These are phyloP conservation scores for Acrocephalus arundinaceus DNA, from an alignment of 2,113 vertebrate species.

Conservation along the genomic window DNA sequence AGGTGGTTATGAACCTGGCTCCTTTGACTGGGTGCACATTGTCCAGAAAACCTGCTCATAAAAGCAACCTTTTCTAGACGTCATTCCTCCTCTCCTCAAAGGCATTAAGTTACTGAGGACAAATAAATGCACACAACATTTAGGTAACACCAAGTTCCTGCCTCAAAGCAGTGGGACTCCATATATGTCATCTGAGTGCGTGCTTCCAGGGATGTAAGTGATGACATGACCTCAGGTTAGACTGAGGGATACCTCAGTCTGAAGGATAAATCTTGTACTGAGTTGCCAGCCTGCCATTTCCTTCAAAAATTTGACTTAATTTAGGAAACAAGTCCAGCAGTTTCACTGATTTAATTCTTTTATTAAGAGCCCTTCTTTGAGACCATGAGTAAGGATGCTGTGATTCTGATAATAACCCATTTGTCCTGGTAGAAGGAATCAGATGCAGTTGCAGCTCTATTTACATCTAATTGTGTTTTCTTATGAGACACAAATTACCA, in stretches of 20 bases:
- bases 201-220: not conserved
- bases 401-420: not conserved
- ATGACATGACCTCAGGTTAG: not conserved
- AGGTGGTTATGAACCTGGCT: not conserved
- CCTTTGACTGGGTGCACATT: not conserved
- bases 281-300: conserved; percentile 3
- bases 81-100: not conserved
- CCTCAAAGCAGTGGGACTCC: not conserved
- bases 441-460: not conserved
- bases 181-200: not conserved
- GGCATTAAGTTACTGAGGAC: not conserved
- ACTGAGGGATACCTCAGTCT: not conserved
- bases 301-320: conserved; percentile 15
- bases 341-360: conserved; percentile 30
- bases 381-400: not conserved
- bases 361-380: conserved; percentile 58
- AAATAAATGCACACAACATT: not conserved
- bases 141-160: not conserved
- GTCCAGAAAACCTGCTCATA: not conserved
- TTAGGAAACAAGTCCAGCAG: conserved; percentile 55
- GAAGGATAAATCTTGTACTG: not conserved
- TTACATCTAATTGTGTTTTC: conserved; percentile 18
- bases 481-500: conserved; percentile 39
- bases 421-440: not conserved
- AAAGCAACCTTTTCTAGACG: not conserved